These are phyloP conservation scores for Mormyrops boulengeri DNA, from an alignment of 2,797 vertebrate species.

Conservation along the genomic window DNA sequence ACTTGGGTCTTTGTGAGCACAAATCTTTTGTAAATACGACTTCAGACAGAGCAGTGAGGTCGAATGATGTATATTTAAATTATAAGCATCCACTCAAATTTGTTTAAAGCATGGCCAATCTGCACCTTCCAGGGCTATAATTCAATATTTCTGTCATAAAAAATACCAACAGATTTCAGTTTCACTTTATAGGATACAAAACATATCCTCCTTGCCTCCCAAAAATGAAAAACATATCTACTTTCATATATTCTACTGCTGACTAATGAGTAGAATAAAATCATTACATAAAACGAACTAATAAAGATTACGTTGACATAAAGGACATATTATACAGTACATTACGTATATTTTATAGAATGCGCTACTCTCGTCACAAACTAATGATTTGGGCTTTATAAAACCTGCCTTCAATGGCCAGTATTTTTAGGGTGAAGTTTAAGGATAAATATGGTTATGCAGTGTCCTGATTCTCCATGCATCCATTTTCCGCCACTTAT, in stretches of 20 bases:
- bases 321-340: not conserved
- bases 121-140: not conserved
- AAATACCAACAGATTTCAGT: not conserved
- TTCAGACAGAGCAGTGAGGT: not conserved
- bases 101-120: slow-evolving; percentile 17
- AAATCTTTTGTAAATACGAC: not conserved
- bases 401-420: not conserved
- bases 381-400: not conserved
- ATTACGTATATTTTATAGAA: not conserved
- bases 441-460: not conserved
- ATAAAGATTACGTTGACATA: not conserved
- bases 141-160: not conserved
- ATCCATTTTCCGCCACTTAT: not conserved
- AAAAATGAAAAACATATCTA: not conserved
- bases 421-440: not conserved
- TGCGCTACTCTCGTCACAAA: not conserved
- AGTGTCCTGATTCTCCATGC: not conserved
- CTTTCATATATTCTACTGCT: not conserved
- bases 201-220: not conserved
- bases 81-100: not conserved
- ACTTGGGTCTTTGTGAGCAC: not conserved
- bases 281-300: not conserved
- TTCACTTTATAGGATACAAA: not conserved
- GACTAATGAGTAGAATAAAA: not conserved
- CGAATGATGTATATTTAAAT: not conserved